Conservation (phyloP, 2,113 vertebrate species). For the Daubentonia madagascariensis region DNA sequence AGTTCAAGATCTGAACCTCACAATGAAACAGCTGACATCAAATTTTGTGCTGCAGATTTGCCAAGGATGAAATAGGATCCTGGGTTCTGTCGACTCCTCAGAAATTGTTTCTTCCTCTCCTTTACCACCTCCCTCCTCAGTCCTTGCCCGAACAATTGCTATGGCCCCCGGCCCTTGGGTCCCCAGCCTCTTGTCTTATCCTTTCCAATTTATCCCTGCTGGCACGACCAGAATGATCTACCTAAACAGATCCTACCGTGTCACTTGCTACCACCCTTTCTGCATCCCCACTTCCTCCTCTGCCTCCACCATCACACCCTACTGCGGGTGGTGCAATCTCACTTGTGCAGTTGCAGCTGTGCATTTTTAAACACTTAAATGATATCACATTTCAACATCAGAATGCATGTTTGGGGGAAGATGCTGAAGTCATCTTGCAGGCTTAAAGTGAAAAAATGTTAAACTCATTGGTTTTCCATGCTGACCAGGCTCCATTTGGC, state of each 20-base stretch:
- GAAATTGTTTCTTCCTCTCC: neutral
- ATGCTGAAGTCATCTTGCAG: conserved; percentile 23
- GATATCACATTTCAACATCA: neutral
- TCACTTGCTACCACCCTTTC: neutral
- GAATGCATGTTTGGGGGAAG: neutral
- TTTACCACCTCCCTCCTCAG: neutral
- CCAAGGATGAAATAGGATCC: neutral
- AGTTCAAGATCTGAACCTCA: neutral
- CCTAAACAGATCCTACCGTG: neutral
- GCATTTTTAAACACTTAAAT: neutral
- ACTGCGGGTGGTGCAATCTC: neutral
- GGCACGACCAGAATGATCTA: neutral
- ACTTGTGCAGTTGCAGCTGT: neutral
- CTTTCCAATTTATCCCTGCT: neutral
- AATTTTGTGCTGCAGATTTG: neutral
- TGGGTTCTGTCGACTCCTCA: neutral
- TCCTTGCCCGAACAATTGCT: neutral
- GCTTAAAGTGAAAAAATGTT: conserved; percentile 1
- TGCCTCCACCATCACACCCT: neutral
- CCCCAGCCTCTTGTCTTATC: neutral
- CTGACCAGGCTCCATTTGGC: conserved; percentile 54
- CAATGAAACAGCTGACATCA: neutral
- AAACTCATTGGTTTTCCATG: conserved; percentile 49
- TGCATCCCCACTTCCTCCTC: no score
- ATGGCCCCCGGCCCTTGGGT: no score